Evolutionary conservation across 2,113 vertebrate species (phyloP).

Genomic region (Telmatochromis brachygnathus): DNA sequence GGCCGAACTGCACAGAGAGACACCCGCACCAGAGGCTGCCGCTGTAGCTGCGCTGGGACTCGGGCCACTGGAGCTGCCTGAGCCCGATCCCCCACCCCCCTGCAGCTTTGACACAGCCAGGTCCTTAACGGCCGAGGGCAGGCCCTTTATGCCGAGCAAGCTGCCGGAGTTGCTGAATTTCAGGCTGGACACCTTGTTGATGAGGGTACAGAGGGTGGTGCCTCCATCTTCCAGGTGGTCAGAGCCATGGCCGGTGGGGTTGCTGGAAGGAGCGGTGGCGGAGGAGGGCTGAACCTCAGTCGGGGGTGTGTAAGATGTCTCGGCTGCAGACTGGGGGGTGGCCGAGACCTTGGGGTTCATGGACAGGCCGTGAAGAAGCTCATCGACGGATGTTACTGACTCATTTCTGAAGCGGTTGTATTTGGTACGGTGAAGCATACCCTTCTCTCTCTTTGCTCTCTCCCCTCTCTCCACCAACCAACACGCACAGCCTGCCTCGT

Average conservation of each 20-base stretch:
- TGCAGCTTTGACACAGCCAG: slow-evolving; percentile 93
- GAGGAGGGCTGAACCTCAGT: slow-evolving; percentile 69
- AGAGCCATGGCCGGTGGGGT: slow-evolving; percentile 47
- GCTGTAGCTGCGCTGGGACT: slow-evolving; percentile 65
- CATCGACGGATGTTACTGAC: slow-evolving; percentile 98
- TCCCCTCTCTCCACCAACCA: slow-evolving; percentile 72
- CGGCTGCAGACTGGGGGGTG: slow-evolving; percentile 75
- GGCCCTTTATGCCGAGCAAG: slow-evolving; percentile 87
- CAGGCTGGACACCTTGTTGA: slow-evolving; percentile 97
- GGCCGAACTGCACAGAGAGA: slow-evolving; percentile 76
- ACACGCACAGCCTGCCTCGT: slow-evolving; percentile 76
- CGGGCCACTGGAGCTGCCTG: slow-evolving; percentile 65
- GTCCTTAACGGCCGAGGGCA: slow-evolving; percentile 95
- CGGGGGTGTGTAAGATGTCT: slow-evolving; percentile 80
- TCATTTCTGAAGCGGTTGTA: slow-evolving; percentile 99
- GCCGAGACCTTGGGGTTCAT: slow-evolving; percentile 93
- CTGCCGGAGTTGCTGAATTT: slow-evolving; percentile 90
- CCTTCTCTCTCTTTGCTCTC: slow-evolving; percentile 80
- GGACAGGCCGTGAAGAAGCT: slow-evolving; percentile 93
- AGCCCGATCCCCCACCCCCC: slow-evolving; percentile 78
- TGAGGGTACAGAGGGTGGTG: slow-evolving; percentile 90
- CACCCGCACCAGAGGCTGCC: slow-evolving; percentile 63
- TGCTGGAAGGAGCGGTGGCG: slow-evolving; percentile 62
- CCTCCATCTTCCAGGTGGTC: slow-evolving; percentile 90
- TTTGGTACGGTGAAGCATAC: slow-evolving; percentile 99